These are phyloP conservation scores for Lymantria dispar DNA, from an alignment of 2,888 invertebrate genomes.

Conservation along the genomic window DNA sequence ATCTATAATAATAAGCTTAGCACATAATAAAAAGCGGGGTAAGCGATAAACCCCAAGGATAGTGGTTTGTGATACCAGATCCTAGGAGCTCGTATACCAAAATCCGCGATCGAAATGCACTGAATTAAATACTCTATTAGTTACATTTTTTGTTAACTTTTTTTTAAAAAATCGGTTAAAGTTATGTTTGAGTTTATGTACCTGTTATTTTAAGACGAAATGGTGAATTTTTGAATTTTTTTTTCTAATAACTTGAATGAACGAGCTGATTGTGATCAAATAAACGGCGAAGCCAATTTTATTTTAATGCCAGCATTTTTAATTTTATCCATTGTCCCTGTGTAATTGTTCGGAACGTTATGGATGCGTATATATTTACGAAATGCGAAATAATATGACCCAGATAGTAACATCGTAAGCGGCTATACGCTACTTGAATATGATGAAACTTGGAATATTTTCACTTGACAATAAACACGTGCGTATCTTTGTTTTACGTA, in stretches of 20 bases:
- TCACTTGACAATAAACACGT: constrained; percentile 66
- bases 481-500: constrained; percentile 61
- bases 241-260: constrained; percentile 24
- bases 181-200: constrained; percentile 80
- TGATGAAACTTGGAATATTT: constrained; percentile 56
- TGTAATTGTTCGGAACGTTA: constrained; percentile 49
- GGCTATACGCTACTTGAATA: constrained; percentile 47
- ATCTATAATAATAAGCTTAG: constrained; percentile 76
- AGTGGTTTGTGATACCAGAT: constrained; percentile 52
- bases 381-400: constrained; percentile 73
- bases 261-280: constrained; percentile 45
- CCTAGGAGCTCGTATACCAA: constrained; percentile 44
- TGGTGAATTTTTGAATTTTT: constrained; percentile 19
- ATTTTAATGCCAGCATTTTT: constrained; percentile 39
- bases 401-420: constrained; percentile 65
- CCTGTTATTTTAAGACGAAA: constrained; percentile 67
- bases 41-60: constrained; percentile 55
- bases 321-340: constrained; percentile 40
- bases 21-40: constrained; percentile 62
- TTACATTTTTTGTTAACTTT: constrained; percentile 59
- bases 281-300: constrained; percentile 36
- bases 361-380: constrained; percentile 59
- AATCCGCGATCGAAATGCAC: constrained; percentile 61
- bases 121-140: constrained; percentile 67
- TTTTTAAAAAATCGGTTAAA: constrained; percentile 62